phyloP scores from a whole-genome alignment of 2,888 invertebrate species.

The Notodonta dromedarius region DNA sequence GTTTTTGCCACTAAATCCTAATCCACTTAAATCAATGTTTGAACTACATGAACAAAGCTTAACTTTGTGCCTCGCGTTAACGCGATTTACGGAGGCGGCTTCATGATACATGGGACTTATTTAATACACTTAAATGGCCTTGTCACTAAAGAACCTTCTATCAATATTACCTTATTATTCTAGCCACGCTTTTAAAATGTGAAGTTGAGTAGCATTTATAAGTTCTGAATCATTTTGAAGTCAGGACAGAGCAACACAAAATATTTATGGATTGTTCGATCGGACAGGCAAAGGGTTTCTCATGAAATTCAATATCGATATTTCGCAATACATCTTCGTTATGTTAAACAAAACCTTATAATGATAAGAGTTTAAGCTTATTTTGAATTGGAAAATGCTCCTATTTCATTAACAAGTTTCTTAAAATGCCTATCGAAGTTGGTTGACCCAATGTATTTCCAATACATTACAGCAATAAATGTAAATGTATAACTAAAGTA shows the following conservation, averaged over 20 bases:
- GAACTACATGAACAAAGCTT: not conserved
- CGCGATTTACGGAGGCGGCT: slow-evolving; percentile 37
- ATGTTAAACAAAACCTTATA: too few species aligned
- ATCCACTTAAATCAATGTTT: slow-evolving; percentile 1
- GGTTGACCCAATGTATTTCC: not conserved
- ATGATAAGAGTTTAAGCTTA: too few species aligned
- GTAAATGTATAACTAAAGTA: not conserved
- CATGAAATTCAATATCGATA: too few species aligned
- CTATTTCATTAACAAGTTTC: too few species aligned
- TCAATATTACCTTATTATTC: not conserved
- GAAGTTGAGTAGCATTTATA: not conserved
- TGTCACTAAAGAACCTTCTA: not conserved
- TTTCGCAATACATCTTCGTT: too few species aligned
- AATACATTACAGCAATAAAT: not conserved
- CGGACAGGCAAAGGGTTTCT: too few species aligned
- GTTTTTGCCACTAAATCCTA: not conserved
- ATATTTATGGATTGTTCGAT: too few species aligned
- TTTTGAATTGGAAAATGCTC: too few species aligned
- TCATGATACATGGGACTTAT: slow-evolving; percentile 16
- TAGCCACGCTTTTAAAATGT: not conserved
- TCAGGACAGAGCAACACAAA: not conserved
- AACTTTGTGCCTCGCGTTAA: slow-evolving; percentile 8
- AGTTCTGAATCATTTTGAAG: too few species aligned
- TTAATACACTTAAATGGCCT: slow-evolving; percentile 1
- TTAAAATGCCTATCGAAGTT: too few species aligned